Evolutionary conservation across 1,140 invertebrate species (phyloP).

Genomic region (Sinonovacula constricta): DNA sequence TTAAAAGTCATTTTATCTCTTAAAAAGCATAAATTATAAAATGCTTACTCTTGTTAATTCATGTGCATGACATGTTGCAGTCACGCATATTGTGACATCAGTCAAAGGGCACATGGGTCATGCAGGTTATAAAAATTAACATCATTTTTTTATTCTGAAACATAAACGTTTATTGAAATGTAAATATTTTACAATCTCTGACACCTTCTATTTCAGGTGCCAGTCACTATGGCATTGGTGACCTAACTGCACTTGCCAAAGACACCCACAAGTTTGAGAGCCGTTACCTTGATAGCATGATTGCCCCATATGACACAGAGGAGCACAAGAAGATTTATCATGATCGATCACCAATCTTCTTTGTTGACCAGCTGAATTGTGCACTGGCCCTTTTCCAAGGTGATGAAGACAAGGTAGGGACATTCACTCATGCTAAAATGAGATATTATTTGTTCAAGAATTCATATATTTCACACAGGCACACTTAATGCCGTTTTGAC

Average conservation of each 20-base stretch:
- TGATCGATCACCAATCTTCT: constrained; percentile 76
- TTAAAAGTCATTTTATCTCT: too few relatives aligned
- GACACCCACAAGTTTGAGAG: constrained; percentile 80
- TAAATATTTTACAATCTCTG: not conserved
- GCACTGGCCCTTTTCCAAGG: constrained; percentile 78
- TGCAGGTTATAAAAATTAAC: too few relatives aligned
- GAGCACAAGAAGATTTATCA: constrained; percentile 62
- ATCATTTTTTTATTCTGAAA: constrained; percentile 1
- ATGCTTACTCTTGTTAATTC: too few relatives aligned
- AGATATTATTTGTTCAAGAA: too few relatives aligned
- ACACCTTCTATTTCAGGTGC: constrained; percentile 60
- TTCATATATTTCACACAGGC: too few relatives aligned
- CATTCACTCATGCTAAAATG: too few relatives aligned
- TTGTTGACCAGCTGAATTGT: constrained; percentile 71
- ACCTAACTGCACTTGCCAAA: constrained; percentile 67
- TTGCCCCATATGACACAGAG: constrained; percentile 70
- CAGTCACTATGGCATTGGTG: constrained; percentile 76
- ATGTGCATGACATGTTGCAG: too few relatives aligned
- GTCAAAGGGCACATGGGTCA: too few relatives aligned
- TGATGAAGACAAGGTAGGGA: constrained; percentile 76
- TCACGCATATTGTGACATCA: too few relatives aligned
- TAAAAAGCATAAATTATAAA: too few relatives aligned
- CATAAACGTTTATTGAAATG: not conserved
- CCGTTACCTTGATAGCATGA: constrained; percentile 75
- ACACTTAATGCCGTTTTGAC: too few relatives aligned